These are phyloP conservation scores for Caenorhabditis macrosperma DNA, from an alignment of 2,888 invertebrate species.

Conservation along the genomic window DNA sequence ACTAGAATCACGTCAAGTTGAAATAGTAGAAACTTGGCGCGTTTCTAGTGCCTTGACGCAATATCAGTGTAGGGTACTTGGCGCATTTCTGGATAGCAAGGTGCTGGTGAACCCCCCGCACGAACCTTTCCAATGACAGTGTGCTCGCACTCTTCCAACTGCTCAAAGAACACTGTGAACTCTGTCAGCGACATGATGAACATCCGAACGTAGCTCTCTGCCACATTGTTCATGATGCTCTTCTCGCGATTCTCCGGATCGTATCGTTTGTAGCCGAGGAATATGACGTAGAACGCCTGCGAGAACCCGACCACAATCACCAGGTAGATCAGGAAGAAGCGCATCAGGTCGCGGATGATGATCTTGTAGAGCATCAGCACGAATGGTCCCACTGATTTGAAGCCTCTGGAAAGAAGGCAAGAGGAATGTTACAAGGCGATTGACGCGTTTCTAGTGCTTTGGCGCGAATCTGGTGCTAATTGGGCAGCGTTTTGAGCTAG, in stretches of 20 bases:
- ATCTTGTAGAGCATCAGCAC: slow-evolving; percentile 99
- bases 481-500: neutral
- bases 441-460: too few relatives aligned
- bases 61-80: too few relatives aligned
- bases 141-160: slow-evolving; percentile 88
- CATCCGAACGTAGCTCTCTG: slow-evolving; percentile 90
- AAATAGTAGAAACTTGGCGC: too few relatives aligned
- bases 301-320: slow-evolving; percentile 98
- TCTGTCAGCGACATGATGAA: slow-evolving; percentile 98
- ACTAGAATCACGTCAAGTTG: too few relatives aligned
- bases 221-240: slow-evolving; percentile 84
- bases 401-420: slow-evolving; percentile 85
- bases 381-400: slow-evolving; percentile 98
- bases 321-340: slow-evolving; percentile 95
- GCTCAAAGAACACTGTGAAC: slow-evolving; percentile 93
- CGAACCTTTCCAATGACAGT: slow-evolving; percentile 83
- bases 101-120: neutral
- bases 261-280: slow-evolving; percentile 74
- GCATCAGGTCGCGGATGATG: slow-evolving; percentile 95
- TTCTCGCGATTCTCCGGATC: slow-evolving; percentile 43
- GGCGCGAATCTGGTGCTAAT: too few relatives aligned
- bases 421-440: neutral
- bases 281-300: slow-evolving; percentile 85
- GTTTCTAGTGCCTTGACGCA: too few relatives aligned
- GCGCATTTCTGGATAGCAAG: too few relatives aligned